These are phyloP conservation scores for Tympanuchus pallidicinctus DNA, from an alignment of 2,113 vertebrate genomes.

Conservation along the genomic window DNA sequence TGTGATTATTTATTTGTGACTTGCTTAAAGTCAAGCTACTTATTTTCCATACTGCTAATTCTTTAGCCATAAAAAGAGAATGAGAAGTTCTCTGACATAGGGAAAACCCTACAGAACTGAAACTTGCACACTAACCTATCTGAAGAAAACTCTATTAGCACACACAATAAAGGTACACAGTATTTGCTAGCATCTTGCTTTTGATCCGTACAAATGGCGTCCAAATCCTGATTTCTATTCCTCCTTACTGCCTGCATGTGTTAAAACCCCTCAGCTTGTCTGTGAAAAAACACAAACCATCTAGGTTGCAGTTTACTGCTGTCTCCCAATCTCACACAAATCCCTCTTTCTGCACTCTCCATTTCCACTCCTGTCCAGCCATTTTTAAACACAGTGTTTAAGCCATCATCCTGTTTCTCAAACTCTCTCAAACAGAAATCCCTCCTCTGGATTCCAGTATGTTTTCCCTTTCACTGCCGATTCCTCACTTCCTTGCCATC, in stretches of 20 bases:
- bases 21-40: neutral
- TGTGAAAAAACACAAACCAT: neutral
- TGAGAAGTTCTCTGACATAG: neutral
- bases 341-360: neutral
- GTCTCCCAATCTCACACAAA: neutral
- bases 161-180: neutral
- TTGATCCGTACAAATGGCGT: neutral
- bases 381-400: neutral
- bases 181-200: neutral
- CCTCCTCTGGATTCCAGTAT: neutral
- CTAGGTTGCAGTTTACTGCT: neutral
- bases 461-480: neutral
- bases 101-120: neutral
- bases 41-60: neutral
- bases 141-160: neutral
- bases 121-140: neutral
- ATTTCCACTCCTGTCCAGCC: neutral
- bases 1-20: neutral
- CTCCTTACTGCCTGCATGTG: neutral
- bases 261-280: neutral
- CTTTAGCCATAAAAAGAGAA: neutral
- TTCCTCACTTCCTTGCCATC: neutral
- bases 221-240: neutral
- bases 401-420: neutral
- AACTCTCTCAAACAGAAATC: neutral